A percentile compares a stretch with the other conserved stretches of the same genome.
phyloP scores from a whole-genome alignment of 2,113 vertebrate species.

The Hypanus sabinus region DNA sequence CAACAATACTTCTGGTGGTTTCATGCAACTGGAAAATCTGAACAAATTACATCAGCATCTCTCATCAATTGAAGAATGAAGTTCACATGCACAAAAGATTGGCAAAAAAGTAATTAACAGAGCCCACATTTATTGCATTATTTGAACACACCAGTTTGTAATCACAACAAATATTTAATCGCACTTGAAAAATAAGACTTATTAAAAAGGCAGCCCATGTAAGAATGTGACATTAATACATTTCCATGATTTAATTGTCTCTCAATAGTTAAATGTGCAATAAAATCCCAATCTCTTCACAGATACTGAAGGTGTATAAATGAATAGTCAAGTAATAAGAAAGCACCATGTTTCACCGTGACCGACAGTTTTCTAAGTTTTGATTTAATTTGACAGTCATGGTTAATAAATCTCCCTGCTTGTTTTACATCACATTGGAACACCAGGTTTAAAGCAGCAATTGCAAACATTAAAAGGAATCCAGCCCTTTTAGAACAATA shows the following conservation, averaged over 20 bases:
- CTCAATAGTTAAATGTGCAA: conserved; percentile 23
- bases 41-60: background rate
- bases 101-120: background rate
- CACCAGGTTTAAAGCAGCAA: background rate
- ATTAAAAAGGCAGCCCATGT: background rate
- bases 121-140: conserved; percentile 27
- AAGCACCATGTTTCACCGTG: conserved; percentile 16
- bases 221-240: conserved; percentile 19
- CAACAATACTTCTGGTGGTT: too few species aligned
- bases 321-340: conserved; percentile 25
- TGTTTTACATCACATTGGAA: too few species aligned
- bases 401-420: background rate
- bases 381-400: background rate
- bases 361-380: background rate
- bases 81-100: background rate
- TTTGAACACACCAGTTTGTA: conserved; percentile 28
- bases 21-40: too few species aligned
- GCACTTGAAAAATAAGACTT: conserved; percentile 35
- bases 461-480: background rate
- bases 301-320: conserved; percentile 22
- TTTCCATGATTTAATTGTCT: background rate
- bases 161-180: conserved; percentile 18
- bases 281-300: background rate
- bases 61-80: background rate
- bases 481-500: background rate